Evolutionary conservation across 2,888 invertebrate species (phyloP).

Genomic region (Mythimna lalbum): DNA sequence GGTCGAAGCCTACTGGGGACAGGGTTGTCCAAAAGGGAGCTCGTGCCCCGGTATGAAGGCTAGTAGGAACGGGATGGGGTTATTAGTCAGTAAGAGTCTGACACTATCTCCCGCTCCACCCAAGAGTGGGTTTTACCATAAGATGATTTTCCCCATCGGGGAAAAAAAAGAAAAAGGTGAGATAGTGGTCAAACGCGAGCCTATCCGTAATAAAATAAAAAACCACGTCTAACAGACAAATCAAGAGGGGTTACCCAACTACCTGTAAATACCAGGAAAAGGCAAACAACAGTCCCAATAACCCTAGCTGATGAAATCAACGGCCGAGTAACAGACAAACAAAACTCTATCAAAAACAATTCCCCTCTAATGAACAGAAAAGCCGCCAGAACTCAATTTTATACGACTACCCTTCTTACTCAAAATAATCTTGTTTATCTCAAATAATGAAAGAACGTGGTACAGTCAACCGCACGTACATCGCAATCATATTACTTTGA

Average conservation of each 20-base stretch:
- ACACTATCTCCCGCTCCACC: too few relatives aligned
- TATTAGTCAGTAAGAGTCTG: too few relatives aligned
- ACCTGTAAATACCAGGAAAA: background rate
- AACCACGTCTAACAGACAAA: too few relatives aligned
- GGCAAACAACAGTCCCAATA: background rate
- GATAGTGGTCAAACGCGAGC: too few relatives aligned
- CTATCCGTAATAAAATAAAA: too few relatives aligned
- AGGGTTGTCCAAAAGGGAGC: too few relatives aligned
- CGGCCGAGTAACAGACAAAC: background rate
- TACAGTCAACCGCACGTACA: constrained; percentile 7
- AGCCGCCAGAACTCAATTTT: constrained; percentile 26
- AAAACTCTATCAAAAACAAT: constrained; percentile 21
- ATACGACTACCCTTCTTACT: constrained; percentile 10
- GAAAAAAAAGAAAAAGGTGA: too few relatives aligned
- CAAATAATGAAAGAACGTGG: constrained; percentile 5
- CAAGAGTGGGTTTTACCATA: too few relatives aligned
- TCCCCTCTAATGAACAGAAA: constrained; percentile 18
- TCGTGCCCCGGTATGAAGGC: too few relatives aligned
- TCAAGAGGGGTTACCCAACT: background rate
- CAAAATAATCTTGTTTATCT: constrained; percentile 37
- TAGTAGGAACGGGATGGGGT: too few relatives aligned
- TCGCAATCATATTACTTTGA: background rate
- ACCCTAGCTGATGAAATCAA: constrained; percentile 11
- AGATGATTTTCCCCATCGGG: too few relatives aligned
- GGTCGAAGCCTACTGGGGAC: too few relatives aligned